These are phyloP conservation scores for Stomatorhinus ivindoensis DNA, from an alignment of 2,113 vertebrate genomes.

Conservation along the genomic window DNA sequence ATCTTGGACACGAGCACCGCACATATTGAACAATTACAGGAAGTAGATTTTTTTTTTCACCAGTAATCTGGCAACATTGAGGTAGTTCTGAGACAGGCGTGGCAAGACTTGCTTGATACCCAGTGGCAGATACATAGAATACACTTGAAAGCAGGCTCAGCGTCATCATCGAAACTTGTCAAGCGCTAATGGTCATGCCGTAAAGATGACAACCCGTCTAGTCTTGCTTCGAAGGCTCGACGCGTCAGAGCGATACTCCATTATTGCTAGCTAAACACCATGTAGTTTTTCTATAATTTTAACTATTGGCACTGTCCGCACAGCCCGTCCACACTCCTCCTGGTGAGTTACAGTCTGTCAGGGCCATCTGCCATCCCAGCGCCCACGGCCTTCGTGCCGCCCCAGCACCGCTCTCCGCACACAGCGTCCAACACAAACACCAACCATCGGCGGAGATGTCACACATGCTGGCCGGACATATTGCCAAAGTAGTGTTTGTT, in stretches of 20 bases:
- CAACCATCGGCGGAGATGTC: not conserved
- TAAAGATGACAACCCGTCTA: not conserved
- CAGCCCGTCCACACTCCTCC: constrained; percentile 39
- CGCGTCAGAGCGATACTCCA: not conserved
- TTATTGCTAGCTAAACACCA: constrained; percentile 19
- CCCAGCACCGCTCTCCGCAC: constrained; percentile 23
- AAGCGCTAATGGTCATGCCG: not conserved
- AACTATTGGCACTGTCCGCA: constrained; percentile 31
- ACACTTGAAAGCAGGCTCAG: not conserved
- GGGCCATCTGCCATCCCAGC: constrained; percentile 60
- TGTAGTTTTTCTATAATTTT: not conserved
- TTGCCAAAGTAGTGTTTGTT: not conserved
- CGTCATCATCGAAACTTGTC: no score
- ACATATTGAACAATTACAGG: not conserved
- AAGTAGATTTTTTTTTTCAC: not conserved
- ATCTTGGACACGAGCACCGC: not conserved
- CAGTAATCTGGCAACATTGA: not conserved
- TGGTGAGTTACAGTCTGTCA: constrained; percentile 61
- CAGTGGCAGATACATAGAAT: not conserved
- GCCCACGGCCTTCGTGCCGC: constrained; percentile 48
- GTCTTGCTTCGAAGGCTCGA: not conserved
- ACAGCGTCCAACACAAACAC: constrained; percentile 35
- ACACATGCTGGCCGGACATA: not conserved
- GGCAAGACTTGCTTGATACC: not conserved
- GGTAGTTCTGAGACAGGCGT: not conserved